Evolutionary conservation across 2,888 invertebrate genomes (phyloP).

Genomic region (Dicyrtoma fusca): DNA sequence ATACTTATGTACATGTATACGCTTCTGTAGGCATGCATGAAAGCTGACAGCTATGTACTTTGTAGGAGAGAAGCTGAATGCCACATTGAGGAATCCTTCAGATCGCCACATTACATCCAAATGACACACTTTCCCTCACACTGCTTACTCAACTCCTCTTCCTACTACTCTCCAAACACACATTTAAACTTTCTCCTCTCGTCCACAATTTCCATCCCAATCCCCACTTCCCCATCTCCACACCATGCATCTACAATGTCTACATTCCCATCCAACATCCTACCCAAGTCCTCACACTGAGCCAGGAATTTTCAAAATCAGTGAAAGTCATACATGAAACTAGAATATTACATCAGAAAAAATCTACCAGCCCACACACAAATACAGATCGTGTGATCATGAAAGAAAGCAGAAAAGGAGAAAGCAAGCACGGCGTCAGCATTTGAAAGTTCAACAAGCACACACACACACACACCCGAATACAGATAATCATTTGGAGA

Average conservation of each 20-base stretch:
- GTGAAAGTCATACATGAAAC: neutral
- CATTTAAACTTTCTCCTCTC: too few species aligned
- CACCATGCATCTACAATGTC: too few species aligned
- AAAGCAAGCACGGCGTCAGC: neutral
- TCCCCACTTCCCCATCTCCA: too few species aligned
- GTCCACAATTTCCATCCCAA: too few species aligned
- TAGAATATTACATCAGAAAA: neutral
- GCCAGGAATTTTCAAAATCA: neutral
- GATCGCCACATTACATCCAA: constrained; percentile 11
- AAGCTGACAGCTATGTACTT: too few species aligned
- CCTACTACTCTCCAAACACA: neutral
- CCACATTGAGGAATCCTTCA: too few species aligned
- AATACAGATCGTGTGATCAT: neutral
- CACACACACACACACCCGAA: neutral
- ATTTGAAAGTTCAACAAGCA: neutral
- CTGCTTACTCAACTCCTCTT: neutral
- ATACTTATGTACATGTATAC: neutral
- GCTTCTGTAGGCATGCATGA: neutral
- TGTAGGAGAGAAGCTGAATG: too few species aligned
- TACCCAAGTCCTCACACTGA: neutral
- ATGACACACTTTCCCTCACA: neutral
- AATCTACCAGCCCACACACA: neutral
- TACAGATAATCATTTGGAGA: too few species aligned
- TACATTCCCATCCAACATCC: neutral
- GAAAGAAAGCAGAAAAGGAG: too few species aligned